Evolutionary conservation across 92 coral and sea anemone genomes (phyloP), one percentile per base, ranked within the genome.

Genomic region (Montipora capitata): DNA sequence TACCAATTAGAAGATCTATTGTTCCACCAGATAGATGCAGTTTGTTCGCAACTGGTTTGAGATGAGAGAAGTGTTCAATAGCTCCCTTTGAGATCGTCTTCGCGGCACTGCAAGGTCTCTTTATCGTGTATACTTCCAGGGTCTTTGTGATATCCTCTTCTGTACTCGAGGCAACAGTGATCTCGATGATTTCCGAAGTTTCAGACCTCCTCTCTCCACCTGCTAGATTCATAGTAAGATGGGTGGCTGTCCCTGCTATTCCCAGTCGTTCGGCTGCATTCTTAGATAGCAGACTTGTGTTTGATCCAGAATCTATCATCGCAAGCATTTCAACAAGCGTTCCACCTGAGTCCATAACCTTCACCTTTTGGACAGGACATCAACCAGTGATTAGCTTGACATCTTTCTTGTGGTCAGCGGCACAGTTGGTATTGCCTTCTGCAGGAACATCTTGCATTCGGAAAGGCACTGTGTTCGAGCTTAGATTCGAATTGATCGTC

Each of bases 201-300:
- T 92, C 95, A 7, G 82, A 56, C 8, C 20, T 89, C 48, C 72
- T 66, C 18, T 59, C 59, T 66, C 92, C 92, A 63, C 94, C 90
- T 4, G 96, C 92, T 10, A 93, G 87, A 69, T 93, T 90, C 94
- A 93, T 93, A 9, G 91, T 93, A 39, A 93, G 78, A 61, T 93
- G 86, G 4, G 89, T 93, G 12, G 78, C 62, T 8, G 85, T 59
- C 38, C 94, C 94, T 43, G 68, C 40, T 42, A 93, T 68, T 5
- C 89, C 92, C 56, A 93, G 71, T 75, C 82, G 71, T 20, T 72
- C 77, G 4, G 92, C 91, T 35, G 87, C 79, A 10, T 42, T 74
- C 61, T 93, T 93, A 16, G 93, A 93, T 3, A 89, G 85, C 4
- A 92, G 69, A 74, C 93, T 92, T 54, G 0, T 27, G 59, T 54